phyloP scores from a whole-genome alignment of 2,113 vertebrate species.

The Garra rufa region DNA sequence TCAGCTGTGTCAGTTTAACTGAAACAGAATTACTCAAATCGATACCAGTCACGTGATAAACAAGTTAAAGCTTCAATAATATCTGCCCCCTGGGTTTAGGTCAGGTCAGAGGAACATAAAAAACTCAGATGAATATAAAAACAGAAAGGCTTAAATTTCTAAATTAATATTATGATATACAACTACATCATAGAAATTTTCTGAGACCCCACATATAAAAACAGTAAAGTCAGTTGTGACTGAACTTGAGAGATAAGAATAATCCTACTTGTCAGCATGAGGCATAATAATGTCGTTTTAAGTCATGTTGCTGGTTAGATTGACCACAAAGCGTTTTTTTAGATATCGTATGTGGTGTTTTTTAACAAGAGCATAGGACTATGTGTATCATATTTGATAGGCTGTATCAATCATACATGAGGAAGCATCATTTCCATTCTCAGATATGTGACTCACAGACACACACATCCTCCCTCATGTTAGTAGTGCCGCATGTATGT shows the following conservation, averaged over 20 bases:
- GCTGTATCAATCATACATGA: not conserved
- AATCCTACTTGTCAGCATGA: not conserved
- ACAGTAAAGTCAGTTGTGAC: not conserved
- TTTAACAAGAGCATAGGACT: not conserved
- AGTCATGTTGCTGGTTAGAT: not conserved
- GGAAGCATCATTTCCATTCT: constrained; percentile 23
- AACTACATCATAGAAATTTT: not conserved
- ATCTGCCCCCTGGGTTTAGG: not conserved
- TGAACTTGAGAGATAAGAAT: not conserved
- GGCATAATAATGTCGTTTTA: constrained; percentile 4
- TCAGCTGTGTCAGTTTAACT: too few species aligned
- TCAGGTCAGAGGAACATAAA: not conserved
- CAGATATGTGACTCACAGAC: constrained; percentile 4
- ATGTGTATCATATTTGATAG: not conserved
- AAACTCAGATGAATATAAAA: too few species aligned
- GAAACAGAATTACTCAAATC: not conserved
- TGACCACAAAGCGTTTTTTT: not conserved
- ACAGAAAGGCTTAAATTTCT: not conserved
- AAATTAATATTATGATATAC: not conserved
- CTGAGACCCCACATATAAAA: not conserved
- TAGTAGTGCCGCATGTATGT: not conserved
- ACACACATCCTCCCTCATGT: not conserved
- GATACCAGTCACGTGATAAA: not conserved
- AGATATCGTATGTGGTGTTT: not conserved
- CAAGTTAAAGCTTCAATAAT: not conserved